A percentile compares a stretch with the other conserved stretches of the same genome.
These are phyloP conservation scores for Syngnathus acus DNA, from an alignment of 2,797 vertebrate genomes.

Conservation along the genomic window DNA sequence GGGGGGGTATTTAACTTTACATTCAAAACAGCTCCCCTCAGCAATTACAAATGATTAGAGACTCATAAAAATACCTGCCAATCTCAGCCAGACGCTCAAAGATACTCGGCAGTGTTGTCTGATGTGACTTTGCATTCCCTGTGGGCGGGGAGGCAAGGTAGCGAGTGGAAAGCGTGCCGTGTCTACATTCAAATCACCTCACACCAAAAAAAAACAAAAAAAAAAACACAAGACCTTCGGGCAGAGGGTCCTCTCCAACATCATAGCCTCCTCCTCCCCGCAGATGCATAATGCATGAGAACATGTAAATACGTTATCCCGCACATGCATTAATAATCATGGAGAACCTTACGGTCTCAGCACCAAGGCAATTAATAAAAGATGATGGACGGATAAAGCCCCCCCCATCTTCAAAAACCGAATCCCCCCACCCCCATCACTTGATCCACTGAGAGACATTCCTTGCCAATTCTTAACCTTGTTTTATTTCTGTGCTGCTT, in stretches of 20 bases:
- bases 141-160: neutral
- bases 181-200: conserved; percentile 44
- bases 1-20: neutral
- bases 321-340: conserved; percentile 72
- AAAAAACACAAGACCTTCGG: conserved; percentile 49
- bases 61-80: neutral
- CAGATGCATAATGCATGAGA: conserved; percentile 65
- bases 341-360: conserved; percentile 57
- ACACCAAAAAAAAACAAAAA: conserved; percentile 18
- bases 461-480: conserved; percentile 65
- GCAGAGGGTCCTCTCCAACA: conserved; percentile 51
- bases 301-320: conserved; percentile 74
- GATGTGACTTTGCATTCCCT: conserved; percentile 5
- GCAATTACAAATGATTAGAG: conserved; percentile 8
- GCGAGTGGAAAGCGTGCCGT: conserved; percentile 15
- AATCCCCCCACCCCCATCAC: conserved; percentile 29
- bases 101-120: conserved; percentile 21
- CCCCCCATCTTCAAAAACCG: conserved; percentile 5
- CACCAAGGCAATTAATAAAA: conserved; percentile 73
- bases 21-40: neutral
- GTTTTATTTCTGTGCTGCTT: conserved; percentile 58
- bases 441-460: conserved; percentile 61
- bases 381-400: conserved; percentile 58
- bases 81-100: conserved; percentile 5
- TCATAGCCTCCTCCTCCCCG: conserved; percentile 47